Evolutionary conservation across 2,113 vertebrate genomes (phyloP), one percentile per base, ranked within the genome.

Genomic region (Neomonachus schauinslandi): DNA sequence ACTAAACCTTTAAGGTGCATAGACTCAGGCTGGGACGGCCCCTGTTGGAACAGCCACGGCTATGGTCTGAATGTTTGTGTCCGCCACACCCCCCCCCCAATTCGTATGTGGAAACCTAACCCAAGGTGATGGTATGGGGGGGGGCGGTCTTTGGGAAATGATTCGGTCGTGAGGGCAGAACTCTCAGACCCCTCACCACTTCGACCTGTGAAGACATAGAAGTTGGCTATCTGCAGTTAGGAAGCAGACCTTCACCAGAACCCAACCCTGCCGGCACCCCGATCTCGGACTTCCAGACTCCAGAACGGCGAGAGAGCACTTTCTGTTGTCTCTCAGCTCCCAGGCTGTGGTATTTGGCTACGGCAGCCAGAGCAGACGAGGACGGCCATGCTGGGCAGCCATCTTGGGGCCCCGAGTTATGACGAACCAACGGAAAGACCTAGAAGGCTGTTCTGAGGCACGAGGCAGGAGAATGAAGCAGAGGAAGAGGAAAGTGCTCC

Each of bases 111-210:
- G 55, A 61, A 77, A 19, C 14, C 21, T 36, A 13, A 22, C 42
- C 21, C 31, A 33, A 26, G 3, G 8, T 61, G 13, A 19, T 28
- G 13, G 22, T 5, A 26, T 24, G 26, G 39, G 5, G 88, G 10
- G 55, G 57, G 57, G 57, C 12, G 18, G 33, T 63, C 72, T 51
- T 77, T 49, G 28, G 55, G 88, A 33, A 33, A 42, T 31, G 14
- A 77, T 18, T 89, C 42, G 1, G 0, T 77, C 31, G 12, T 6
- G 12, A 33, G 26, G 71, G 36, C 31, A 10, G 86, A 46, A 14
- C 26, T 0, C 2, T 59, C 69, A 59, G 89, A 16, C 26, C 15
- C 9, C 0, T 0, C 61, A 33, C 22, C 4, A 1, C 57, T 42
- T 59, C 55, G 11, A 16, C 71, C 28, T 1, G 13, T 49, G 55